Evolutionary conservation across 2,797 vertebrate genomes (phyloP), one percentile per base, ranked within the genome.

Genomic region (Poecile montanus): DNA sequence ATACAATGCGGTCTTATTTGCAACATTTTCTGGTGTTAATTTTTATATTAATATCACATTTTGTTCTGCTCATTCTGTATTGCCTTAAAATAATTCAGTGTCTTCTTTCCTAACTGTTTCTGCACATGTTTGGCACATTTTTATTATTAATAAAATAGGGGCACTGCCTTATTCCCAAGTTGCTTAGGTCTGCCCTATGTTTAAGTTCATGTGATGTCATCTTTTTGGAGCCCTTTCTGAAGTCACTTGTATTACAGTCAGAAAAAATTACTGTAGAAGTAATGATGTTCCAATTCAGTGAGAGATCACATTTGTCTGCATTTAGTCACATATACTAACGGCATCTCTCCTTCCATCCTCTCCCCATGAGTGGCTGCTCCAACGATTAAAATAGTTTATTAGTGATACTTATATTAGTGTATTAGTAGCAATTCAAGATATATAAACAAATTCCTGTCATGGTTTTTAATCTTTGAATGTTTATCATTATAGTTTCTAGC

Each of bases 281-380:
- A 91, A 91, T 79, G 84, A 58, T 87, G 89, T 93, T 94, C 71
- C 70, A 65, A 8, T 87, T 95, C 90, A 94, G 32, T 71, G 84
- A 93, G 68, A 86, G 44, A 85, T 70, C 30, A 9, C 74, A 63
- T 94, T 90, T 91, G 34, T 90, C 85, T 93, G 60, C 38, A 56
- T 86, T 94, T 95, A 84, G 47, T 91, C 80, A 40, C 68, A n/a
- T 61, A n/a, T 61, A 50, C 34, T 44, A 73, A 75, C 79, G 65
- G 50, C 21, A 12, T 89, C 68, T 91, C 50, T 79, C 4, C 87
- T 90, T 94, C 78, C 45, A 79, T 70, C 60, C n/a, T 87, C 50
- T 81, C 61, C 66, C 58, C 54, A 27, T 0, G 3, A 81, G 66
- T 0, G 21, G 36, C 71, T 92, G 51, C 83, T 94, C 32, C 85